A percentile compares a stretch with the other conserved stretches of the same genome.
Evolutionary conservation across 2,113 vertebrate genomes (phyloP).

Genomic region (Isurus oxyrinchus): DNA sequence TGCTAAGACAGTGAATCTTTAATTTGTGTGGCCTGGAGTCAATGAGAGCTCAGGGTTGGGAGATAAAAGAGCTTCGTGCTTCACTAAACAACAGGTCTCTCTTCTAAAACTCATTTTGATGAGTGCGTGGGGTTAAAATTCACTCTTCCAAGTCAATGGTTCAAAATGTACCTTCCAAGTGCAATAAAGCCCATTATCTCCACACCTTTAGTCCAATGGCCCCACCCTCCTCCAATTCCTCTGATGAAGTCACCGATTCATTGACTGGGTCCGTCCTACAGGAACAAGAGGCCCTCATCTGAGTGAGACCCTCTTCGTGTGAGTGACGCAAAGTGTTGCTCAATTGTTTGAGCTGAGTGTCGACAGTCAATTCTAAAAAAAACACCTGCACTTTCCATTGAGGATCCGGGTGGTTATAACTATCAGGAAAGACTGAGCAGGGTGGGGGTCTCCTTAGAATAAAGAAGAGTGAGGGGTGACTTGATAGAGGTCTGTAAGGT

Average conservation of each 20-base stretch:
- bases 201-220: neutral
- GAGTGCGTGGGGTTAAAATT: neutral
- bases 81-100: neutral
- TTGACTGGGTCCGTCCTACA: neutral
- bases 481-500: neutral
- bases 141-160: neutral
- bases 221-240: neutral
- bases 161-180: neutral
- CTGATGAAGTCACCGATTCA: neutral
- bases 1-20: neutral
- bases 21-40: neutral
- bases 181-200: neutral
- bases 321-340: neutral
- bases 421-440: neutral
- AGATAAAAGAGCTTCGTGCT: neutral
- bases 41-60: neutral
- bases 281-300: neutral
- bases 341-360: neutral
- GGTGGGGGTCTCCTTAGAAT: neutral
- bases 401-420: neutral
- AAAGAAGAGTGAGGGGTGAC: neutral
- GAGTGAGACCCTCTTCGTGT: neutral
- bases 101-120: neutral
- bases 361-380: neutral
- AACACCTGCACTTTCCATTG: neutral